A percentile compares a stretch with the other conserved stretches of the same genome.
phyloP scores from a whole-genome alignment of 2,888 invertebrate species.

The Volucella inanis region DNA sequence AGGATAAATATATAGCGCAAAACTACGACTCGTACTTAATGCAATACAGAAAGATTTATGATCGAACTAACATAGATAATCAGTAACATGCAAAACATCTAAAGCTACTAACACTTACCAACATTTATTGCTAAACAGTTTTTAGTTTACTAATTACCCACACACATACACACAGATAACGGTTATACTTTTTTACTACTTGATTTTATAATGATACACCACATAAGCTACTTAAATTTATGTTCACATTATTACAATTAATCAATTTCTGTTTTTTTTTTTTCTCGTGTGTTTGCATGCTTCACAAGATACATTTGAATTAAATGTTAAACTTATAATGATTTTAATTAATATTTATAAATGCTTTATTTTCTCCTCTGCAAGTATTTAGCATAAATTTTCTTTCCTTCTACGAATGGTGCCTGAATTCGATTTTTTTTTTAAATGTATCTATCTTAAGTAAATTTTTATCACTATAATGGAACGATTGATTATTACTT shows the following conservation, averaged over 20 bases:
- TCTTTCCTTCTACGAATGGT: slow-evolving; percentile 18
- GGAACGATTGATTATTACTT: neutral
- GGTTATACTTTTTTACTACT: neutral
- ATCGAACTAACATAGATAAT: neutral
- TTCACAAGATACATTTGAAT: neutral
- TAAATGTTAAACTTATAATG: no score
- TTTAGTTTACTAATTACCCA: slow-evolving; percentile 22
- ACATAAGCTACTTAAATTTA: slow-evolving; percentile 9
- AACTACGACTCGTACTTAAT: neutral
- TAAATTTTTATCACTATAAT: slow-evolving; percentile 19
- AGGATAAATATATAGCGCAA: neutral
- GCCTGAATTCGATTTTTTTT: slow-evolving; percentile 1
- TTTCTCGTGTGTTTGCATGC: slow-evolving; percentile 16
- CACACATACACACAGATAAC: slow-evolving; percentile 24
- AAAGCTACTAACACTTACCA: slow-evolving; percentile 67
- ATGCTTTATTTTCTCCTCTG: neutral
- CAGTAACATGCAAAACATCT: slow-evolving; percentile 33
- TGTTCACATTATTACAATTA: no score
- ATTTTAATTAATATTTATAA: no score
- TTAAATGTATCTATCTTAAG: neutral
- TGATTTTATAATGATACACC: neutral
- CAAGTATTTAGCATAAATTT: slow-evolving; percentile 8
- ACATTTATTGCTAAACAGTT: slow-evolving; percentile 38
- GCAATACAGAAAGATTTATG: neutral
- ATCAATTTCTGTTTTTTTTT: neutral